These are phyloP conservation scores for Semaprochilodus insignis DNA, from an alignment of 2,797 vertebrate species.

Conservation along the genomic window DNA sequence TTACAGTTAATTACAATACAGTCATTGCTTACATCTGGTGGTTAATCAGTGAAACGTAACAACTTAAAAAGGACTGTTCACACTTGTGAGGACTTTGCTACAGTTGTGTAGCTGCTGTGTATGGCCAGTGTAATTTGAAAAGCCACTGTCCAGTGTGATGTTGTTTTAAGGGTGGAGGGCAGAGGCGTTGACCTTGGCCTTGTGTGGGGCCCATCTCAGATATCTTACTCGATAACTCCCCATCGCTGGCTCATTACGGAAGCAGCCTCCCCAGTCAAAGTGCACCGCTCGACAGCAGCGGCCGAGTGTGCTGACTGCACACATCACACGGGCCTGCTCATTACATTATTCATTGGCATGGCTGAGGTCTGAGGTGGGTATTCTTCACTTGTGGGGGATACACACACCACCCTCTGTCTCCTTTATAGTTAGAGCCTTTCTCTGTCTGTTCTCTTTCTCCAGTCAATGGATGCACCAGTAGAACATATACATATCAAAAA, in stretches of 20 bases:
- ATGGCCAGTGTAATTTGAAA: conserved; percentile 17
- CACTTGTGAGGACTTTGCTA: background rate
- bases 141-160: conserved; percentile 10
- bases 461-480: background rate
- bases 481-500: too few species aligned
- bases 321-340: conserved; percentile 69
- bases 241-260: conserved; percentile 81
- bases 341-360: conserved; percentile 60
- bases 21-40: too few species aligned
- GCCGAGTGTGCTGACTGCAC: conserved; percentile 80
- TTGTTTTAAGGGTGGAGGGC: conserved; percentile 47
- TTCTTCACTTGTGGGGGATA: conserved; percentile 20
- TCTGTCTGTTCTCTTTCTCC: background rate
- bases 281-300: conserved; percentile 79
- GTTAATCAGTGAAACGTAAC: too few species aligned
- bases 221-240: conserved; percentile 83
- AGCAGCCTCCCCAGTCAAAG: conserved; percentile 77
- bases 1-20: too few species aligned
- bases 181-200: conserved; percentile 79
- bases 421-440: background rate
- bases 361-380: conserved; percentile 41
- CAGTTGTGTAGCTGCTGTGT: background rate
- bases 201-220: conserved; percentile 78
- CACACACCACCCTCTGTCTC: conserved; percentile 2
- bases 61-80: too few species aligned